These are phyloP conservation scores for Centropyge bicolor DNA, from an alignment of 2,797 vertebrate species.

Conservation along the genomic window DNA sequence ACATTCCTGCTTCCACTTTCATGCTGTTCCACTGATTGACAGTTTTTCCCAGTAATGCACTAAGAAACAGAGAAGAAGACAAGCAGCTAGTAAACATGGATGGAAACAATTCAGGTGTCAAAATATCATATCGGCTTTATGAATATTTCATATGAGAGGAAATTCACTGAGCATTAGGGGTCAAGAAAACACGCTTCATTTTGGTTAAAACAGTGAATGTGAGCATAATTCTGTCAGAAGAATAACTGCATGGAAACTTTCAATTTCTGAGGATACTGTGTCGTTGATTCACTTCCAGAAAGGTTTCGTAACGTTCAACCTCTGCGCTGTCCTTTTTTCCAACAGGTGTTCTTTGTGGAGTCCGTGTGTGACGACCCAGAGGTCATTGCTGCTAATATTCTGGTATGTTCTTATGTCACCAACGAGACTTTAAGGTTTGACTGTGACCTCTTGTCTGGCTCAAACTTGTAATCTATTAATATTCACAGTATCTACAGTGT, in stretches of 20 bases:
- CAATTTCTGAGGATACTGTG: neutral
- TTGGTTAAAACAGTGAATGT: neutral
- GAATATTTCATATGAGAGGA: neutral
- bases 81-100: neutral
- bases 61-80: neutral
- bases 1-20: neutral
- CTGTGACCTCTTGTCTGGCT: slow-evolving; percentile 28
- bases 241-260: neutral
- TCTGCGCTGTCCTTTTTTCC: slow-evolving; percentile 35
- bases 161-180: neutral
- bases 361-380: slow-evolving; percentile 98
- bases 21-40: no score
- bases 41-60: neutral
- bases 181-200: neutral
- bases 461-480: slow-evolving; percentile 61
- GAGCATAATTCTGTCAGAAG: neutral
- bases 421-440: neutral
- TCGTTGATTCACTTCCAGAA: neutral
- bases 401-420: slow-evolving; percentile 86
- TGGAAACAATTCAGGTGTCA: neutral
- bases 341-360: slow-evolving; percentile 98
- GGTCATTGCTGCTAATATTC: slow-evolving; percentile 97
- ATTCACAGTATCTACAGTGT: slow-evolving; percentile 14
- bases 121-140: neutral
- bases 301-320: neutral